These are phyloP conservation scores for Cryptotis parvus DNA, from an alignment of 2,113 vertebrate genomes.

Conservation along the genomic window DNA sequence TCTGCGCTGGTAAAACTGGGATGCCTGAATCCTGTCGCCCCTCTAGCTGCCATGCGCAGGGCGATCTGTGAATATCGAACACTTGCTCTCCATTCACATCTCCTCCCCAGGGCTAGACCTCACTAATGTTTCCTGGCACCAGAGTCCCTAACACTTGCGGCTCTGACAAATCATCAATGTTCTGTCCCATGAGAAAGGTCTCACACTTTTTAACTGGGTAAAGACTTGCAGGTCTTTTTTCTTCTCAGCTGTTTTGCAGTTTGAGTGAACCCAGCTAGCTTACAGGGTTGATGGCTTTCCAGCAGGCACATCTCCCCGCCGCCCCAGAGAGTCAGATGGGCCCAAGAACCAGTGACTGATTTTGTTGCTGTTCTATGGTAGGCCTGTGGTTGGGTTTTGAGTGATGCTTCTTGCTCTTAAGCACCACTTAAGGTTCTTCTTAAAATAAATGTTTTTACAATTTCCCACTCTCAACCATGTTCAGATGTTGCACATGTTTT, in stretches of 20 bases:
- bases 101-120: neutral
- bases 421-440: neutral
- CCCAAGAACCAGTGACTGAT: neutral
- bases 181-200: neutral
- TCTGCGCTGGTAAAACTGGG: neutral
- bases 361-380: neutral
- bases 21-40: neutral
- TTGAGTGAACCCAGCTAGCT: neutral
- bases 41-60: neutral
- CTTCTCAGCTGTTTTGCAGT: neutral
- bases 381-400: neutral
- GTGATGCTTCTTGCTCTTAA: constrained; percentile 3
- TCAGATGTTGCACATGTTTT: neutral
- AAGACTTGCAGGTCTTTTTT: neutral
- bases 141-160: neutral
- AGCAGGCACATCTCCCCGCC: too few relatives aligned
- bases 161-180: neutral
- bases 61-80: neutral
- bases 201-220: neutral
- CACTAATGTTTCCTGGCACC: neutral
- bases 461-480: neutral
- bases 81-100: neutral
- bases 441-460: neutral
- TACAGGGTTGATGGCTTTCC: neutral
- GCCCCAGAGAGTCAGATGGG: neutral